Evolutionary conservation across 2,888 invertebrate genomes (phyloP), one percentile per base, ranked within the genome.

Genomic region (Linyphia triangularis): DNA sequence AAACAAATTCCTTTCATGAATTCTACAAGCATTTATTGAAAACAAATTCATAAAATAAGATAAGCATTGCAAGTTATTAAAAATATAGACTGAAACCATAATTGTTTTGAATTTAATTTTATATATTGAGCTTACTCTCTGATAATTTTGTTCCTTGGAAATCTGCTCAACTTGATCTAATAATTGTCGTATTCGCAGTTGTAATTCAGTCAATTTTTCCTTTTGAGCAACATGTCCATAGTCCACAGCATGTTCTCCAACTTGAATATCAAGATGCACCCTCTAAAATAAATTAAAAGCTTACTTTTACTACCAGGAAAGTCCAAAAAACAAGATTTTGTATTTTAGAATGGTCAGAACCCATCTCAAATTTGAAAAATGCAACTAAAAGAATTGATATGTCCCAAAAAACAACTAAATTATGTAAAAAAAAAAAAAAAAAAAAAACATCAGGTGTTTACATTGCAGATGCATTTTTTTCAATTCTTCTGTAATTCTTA

Each of bases 71-170:
- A n/a, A n/a, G n/a, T n/a, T n/a, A n/a, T n/a, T n/a, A n/a, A n/a
- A n/a, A n/a, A n/a, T n/a, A n/a, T n/a, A n/a, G n/a, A n/a, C n/a
- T n/a, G n/a, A n/a, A n/a, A n/a, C n/a, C n/a, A n/a, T n/a, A n/a
- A n/a, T n/a, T n/a, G 61, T 61, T 43, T 16, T 43, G 43, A 13
- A 43, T 43, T 10, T 10, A 43, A 13, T 10, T 43, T 43, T 43
- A n/a, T 59, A 77, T 67, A 86, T 79, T 7, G 24, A 61, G 92
- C 93, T 93, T 94, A 97, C 97, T 93, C 99, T 95, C 93, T 99
- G 99, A 93, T 99, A 99, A 93, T 98, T 99, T 93, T 99, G 99
- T 93, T 99, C 99, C 93, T 99, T 99, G n/a, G 98, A 97, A 90
- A 99, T 99, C 93, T 99, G 99, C 90, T 99, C 99, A 0, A 99